phyloP scores from a whole-genome alignment of 2,113 vertebrate species.

The Coracopsis vasa region DNA sequence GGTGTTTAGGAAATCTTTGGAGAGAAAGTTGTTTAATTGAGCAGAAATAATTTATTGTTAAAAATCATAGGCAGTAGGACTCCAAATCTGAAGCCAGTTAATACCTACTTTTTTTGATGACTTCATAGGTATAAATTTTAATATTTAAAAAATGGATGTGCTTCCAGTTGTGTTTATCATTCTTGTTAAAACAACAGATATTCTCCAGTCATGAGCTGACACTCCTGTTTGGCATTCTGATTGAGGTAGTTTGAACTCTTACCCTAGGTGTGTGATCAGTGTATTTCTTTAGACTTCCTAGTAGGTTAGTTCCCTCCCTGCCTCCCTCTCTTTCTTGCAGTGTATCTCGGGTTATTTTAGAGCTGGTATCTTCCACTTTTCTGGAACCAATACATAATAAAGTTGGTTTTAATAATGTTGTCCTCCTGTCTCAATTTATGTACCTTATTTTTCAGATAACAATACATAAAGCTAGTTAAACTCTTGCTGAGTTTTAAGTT shows the following conservation, averaged over 20 bases:
- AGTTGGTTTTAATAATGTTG: not conserved
- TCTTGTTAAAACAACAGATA: not conserved
- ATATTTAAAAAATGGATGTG: not conserved
- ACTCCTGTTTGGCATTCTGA: not conserved
- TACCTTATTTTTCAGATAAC: not conserved
- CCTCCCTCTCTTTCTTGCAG: not conserved
- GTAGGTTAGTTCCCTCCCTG: not conserved
- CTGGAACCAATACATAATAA: not conserved
- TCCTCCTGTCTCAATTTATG: not conserved
- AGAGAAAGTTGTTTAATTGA: not conserved
- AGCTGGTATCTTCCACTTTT: not conserved
- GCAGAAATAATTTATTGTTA: not conserved
- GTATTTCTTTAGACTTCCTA: not conserved
- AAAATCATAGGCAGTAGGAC: not conserved
- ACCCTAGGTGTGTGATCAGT: not conserved
- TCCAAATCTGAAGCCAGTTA: not conserved
- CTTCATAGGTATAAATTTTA: not conserved
- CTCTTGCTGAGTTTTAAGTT: not conserved
- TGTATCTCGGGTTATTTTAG: not conserved
- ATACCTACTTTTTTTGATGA: not conserved
- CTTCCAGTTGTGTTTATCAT: not conserved
- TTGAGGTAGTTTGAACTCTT: not conserved
- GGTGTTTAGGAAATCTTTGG: not conserved
- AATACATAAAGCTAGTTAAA: not conserved
- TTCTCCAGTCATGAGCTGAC: not conserved